Conservation (phyloP, 2,888 invertebrate species). For the Nephrotoma flavescens region DNA sequence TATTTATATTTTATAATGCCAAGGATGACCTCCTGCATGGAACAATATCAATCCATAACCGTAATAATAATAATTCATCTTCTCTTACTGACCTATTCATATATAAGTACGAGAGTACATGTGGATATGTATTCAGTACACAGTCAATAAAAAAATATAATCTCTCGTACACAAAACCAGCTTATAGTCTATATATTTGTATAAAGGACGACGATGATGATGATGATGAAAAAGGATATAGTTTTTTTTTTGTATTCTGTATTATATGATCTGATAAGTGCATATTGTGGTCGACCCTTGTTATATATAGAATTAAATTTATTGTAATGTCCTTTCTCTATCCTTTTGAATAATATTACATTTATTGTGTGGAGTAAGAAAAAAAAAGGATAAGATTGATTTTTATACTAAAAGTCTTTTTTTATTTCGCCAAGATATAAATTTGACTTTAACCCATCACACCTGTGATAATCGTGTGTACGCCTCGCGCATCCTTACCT, state of each 20-base stretch:
- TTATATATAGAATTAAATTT: not conserved
- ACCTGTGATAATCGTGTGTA: not conserved
- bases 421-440: not conserved
- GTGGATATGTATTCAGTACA: not conserved
- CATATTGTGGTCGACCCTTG: conserved; percentile 4
- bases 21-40: not conserved
- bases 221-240: not conserved
- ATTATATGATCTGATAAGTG: conserved; percentile 4
- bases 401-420: not conserved
- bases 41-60: not conserved
- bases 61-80: not conserved
- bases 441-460: not conserved
- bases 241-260: not conserved
- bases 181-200: not conserved
- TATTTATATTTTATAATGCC: not conserved
- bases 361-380: not conserved
- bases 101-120: not conserved
- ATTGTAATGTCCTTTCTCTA: conserved; percentile 1
- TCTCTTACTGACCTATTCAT: not conserved
- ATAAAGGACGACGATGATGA: not conserved
- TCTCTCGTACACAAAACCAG: not conserved
- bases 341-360: not conserved
- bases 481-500: not conserved
- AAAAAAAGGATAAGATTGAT: not conserved
- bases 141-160: not conserved